Evolutionary conservation across 1,140 invertebrate species (phyloP).

Genomic region (Nasonia giraulti): DNA sequence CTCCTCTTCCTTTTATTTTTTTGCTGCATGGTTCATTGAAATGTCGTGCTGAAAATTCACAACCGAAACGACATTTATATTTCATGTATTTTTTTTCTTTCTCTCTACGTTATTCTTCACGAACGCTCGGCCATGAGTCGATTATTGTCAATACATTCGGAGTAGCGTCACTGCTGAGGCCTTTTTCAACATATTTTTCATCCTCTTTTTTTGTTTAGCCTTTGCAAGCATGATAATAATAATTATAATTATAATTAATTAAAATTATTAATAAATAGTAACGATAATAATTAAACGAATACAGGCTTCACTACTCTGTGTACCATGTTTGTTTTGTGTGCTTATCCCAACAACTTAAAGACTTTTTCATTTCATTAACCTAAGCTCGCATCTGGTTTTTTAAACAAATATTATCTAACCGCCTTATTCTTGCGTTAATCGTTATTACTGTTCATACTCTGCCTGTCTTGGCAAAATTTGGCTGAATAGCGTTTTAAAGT

Average conservation of each 20-base stretch:
- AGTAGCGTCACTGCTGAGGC: conserved; percentile 67
- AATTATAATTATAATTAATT: conserved; percentile 22
- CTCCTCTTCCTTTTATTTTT: conserved; percentile 19
- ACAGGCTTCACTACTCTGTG: conserved; percentile 22
- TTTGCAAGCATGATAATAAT: conserved; percentile 24
- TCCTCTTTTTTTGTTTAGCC: conserved; percentile 14
- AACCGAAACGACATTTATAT: conserved; percentile 44
- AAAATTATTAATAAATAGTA: conserved; percentile 40
- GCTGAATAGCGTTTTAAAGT: neutral
- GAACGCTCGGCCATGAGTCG: conserved; percentile 50
- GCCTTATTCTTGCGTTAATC: neutral
- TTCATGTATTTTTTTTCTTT: conserved; percentile 51
- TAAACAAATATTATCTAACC: neutral
- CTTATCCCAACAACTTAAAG: conserved; percentile 7
- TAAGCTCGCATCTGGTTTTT: neutral
- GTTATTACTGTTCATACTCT: neutral
- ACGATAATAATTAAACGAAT: conserved; percentile 32
- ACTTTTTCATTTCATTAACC: neutral
- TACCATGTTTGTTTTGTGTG: neutral
- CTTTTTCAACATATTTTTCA: conserved; percentile 45
- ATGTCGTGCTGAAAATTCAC: conserved; percentile 56
- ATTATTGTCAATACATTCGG: conserved; percentile 74
- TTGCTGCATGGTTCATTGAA: conserved; percentile 23
- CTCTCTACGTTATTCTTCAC: conserved; percentile 23
- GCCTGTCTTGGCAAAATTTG: neutral